Evolutionary conservation across 1,140 invertebrate species (phyloP), one percentile per base, ranked within the genome.

Genomic region (Zaprionus taronus): DNA sequence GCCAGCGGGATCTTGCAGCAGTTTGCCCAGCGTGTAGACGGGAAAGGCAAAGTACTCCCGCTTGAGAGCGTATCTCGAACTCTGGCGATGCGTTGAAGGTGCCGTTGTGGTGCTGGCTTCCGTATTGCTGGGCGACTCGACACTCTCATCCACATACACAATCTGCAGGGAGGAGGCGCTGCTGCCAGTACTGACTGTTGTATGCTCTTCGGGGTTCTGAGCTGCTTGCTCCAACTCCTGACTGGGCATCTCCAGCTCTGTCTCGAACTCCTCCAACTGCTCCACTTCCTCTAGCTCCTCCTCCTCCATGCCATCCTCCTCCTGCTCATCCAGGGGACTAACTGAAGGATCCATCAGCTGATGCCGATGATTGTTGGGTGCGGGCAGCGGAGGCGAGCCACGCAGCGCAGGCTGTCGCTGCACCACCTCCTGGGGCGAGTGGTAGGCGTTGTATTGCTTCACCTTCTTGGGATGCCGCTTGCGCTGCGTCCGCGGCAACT

Each of bases 21-120:
- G 77, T 9, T 92, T 91, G 4, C 83, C 79, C 51, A 91, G 60
- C 0, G 91, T 91, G 26, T 91, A 91, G 17, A 92, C 79, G 0
- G 91, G 91, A 44, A 92, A 91, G 5, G 91, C 91, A 11, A 78
- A 92, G 57, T 91, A 92, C 12, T 91, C 75, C 1, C 72, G 70
- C 41, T 77, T 74, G 4, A 84, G 38, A 6, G 85, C 72, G 28
- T 91, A 91, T 0, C 85, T 79, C 0, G 83, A 87, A 53, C 85
- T 91, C 17, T 85, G 85, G 1, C 86, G 85, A 24, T 49, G 26
- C 15, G 2, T 11, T 28, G 20, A 41, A 41, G 31, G 62, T 53
- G 26, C 36, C 51, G 1, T n/a, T 36, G 67, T 72, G 51, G 64
- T 65, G 74, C 68, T 55, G 56, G 12, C 24, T 41, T 36, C 53